Evolutionary conservation across 2,113 vertebrate species (phyloP).

Genomic region (Nothocercus julius): DNA sequence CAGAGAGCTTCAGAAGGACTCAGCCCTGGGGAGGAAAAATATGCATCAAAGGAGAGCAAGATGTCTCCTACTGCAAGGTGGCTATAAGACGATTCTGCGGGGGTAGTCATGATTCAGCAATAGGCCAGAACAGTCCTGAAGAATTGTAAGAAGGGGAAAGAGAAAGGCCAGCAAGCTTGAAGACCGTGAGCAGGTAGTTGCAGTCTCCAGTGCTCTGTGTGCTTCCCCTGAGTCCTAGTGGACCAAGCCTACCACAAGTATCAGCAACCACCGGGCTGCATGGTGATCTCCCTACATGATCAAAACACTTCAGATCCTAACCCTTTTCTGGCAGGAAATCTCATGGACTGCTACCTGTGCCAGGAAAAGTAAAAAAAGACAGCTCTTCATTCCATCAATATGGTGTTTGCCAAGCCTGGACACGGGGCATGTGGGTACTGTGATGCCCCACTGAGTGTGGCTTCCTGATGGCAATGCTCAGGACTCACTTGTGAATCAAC

Average conservation of each 20-base stretch:
- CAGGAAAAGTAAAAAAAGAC: neutral
- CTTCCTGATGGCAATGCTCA: neutral
- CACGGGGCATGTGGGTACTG: neutral
- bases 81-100: neutral
- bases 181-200: neutral
- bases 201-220: accelerated
- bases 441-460: accelerated
- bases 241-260: neutral
- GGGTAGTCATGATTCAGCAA: neutral
- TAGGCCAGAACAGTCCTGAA: neutral
- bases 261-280: neutral
- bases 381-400: neutral
- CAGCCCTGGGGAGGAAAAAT: neutral
- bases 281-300: accelerated
- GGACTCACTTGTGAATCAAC: accelerated
- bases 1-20: neutral
- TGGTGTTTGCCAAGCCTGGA: neutral
- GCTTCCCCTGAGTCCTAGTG: accelerated
- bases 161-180: neutral
- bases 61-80: neutral
- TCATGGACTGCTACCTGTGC: accelerated
- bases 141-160: neutral
- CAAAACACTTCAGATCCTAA: neutral
- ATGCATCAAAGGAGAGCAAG: neutral
- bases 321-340: neutral